Base-by-base conservation (phyloP, 2,113 vertebrate genomes). In the Empidonax alnorum region DNA sequence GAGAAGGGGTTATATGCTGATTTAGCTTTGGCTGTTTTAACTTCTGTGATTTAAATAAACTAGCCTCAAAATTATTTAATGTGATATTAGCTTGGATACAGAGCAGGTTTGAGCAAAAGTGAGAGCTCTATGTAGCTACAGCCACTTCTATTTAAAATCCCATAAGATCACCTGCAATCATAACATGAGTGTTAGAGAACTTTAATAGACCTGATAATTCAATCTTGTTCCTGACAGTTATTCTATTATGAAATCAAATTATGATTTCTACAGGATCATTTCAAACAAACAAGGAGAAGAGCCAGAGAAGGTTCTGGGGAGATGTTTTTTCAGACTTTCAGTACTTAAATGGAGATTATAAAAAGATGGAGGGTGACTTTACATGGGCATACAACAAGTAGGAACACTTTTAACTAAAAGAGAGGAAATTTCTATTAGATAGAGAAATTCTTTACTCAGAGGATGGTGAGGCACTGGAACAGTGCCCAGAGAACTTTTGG, bases 21-120 rank as follows among this genome's bases (percentile, higher is more conserved):
- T 83, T 94, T 87, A 86, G 7, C 46, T 92, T 77, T 59, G 68
- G 27, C 33, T 88, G 33, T 80, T 90, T 95, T 93, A n/a, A 86
- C 69, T 92, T 55, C 59, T 83, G 62, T 73, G 50, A 56, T 80
- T 95, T 80, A 77, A 95, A 90, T 84, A 93, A 85, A 92, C 75
- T 80, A 42, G 22, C 59, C 39, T 93, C 33, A 88, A 42, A 85
- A 75, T 80, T 68, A 68, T 17, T 94, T 90, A 75, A 50, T 1
- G 1, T 69, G 31, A 8, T 69, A 35, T 69, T 93, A 95, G 23
- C 35, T 69, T 86, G 74, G 16, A 30, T 73, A 69, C 0, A 3
- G 53, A 82, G 49, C 80, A 88, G 28, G 28, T 28, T n/a, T 83
- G 41, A 83, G 41, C 30, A 75, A 56, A 52, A 63, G 42, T 31